Conservation (phyloP, 1,140 invertebrate species). For the Manduca sexta region DNA sequence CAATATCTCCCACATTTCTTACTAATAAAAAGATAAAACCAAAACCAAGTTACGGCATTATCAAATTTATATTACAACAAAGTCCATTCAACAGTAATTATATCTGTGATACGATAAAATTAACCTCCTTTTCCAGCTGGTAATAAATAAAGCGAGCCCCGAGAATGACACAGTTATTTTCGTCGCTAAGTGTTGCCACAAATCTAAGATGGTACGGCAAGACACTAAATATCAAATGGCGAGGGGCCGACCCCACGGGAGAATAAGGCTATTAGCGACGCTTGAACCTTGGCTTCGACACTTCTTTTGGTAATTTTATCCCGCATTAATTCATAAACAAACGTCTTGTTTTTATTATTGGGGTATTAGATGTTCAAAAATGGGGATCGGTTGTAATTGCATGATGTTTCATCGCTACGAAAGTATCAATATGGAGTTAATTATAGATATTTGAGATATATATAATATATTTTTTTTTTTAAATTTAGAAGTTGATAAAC, state of each 20-base stretch:
- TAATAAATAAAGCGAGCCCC: constrained; percentile 47
- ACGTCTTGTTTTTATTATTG: neutral
- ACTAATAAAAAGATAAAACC: too few relatives aligned
- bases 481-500: too few relatives aligned
- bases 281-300: constrained; percentile 56
- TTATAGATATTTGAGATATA: too few relatives aligned
- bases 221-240: constrained; percentile 63
- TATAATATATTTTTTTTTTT: too few relatives aligned
- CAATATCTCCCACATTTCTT: too few relatives aligned
- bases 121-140: neutral
- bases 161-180: constrained; percentile 43
- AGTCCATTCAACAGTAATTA: neutral
- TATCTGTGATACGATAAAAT: too few relatives aligned
- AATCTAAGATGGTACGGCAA: constrained; percentile 68
- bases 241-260: constrained; percentile 46
- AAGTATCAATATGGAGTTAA: too few relatives aligned
- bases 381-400: too few relatives aligned
- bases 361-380: too few relatives aligned
- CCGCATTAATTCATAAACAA: constrained; percentile 5
- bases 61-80: too few relatives aligned
- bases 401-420: too few relatives aligned
- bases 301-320: constrained; percentile 13
- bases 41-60: too few relatives aligned
- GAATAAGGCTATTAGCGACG: constrained; percentile 54
- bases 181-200: constrained; percentile 48